Evolutionary conservation across 2,888 invertebrate genomes (phyloP), one percentile per base, ranked within the genome.

Genomic region (Trichacis sp.): DNA sequence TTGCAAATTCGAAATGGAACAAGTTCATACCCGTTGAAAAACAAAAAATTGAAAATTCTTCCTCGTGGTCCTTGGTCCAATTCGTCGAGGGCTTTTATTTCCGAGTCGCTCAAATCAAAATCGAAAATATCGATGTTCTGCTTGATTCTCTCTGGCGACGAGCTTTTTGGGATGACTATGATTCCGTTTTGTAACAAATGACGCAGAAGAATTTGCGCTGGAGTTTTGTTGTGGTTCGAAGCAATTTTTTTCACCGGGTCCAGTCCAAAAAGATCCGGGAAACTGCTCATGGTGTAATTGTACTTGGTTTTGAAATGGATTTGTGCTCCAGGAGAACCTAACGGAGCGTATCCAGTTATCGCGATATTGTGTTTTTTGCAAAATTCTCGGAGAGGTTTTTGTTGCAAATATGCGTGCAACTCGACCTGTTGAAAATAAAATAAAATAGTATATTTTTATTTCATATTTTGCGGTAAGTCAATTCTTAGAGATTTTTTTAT

Each of bases 91-190:
- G 77, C 75, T 53, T 87, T 79, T 71, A 89, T 82, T 64, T 92
- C 91, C 1, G 87, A 85, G 11, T 85, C 76, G 0, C 84, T 78
- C 57, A 92, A 74, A 70, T 88, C 87, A 77, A 92, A 91, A 79
- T 90, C 88, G 71, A 89, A 91, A 63, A 93, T 85, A 52, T 89
- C 84, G 55, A 91, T 88, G 76, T 94, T 94, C 75, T 90, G 87
- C 84, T 88, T 87, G 17, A 94, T 87, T 74, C 94, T 87, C 8
- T 87, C 81, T 1, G 90, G 88, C 76, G 90, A 92, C 1, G 89
- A 87, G 81, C 93, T 94, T 84, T 94, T 95, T 20, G 94, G 93
- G 76, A 95, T 92, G 6, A 92, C 91, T 33, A 89, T 87, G 38
- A 93, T 85, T 45, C 88, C 88, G 71, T 90, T 88, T 77, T 91